Evolutionary conservation across 2,888 invertebrate genomes (phyloP).

Genomic region (Chirona hameri): DNA sequence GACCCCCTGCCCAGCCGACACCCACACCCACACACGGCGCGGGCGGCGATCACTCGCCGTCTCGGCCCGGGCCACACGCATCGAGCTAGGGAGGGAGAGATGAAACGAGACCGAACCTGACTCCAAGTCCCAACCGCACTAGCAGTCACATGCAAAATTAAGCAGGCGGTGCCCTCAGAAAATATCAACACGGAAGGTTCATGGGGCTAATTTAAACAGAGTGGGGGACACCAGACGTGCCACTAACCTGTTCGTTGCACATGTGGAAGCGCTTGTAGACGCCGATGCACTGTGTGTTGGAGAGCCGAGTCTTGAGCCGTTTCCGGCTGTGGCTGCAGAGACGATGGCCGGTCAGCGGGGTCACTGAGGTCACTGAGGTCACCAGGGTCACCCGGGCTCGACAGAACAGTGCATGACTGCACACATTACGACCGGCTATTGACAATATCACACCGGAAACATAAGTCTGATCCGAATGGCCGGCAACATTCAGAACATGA

Average conservation of each 20-base stretch:
- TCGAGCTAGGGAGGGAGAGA: background rate
- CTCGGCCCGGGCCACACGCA: background rate
- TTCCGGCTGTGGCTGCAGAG: background rate
- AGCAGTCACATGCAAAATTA: too few relatives aligned
- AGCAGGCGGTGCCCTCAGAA: background rate
- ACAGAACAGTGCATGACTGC: background rate
- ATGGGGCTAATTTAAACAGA: too few relatives aligned
- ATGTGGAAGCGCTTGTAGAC: constrained; percentile 71
- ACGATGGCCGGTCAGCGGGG: background rate
- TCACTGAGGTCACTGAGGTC: background rate
- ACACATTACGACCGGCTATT: background rate
- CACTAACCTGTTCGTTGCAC: constrained; percentile 70
- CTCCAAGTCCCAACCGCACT: too few relatives aligned
- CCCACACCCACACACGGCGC: too few relatives aligned
- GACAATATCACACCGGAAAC: background rate
- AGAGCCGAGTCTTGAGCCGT: background rate
- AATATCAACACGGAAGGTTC: background rate
- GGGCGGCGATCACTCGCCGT: background rate
- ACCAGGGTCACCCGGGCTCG: background rate
- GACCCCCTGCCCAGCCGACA: too few relatives aligned
- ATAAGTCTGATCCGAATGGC: too few relatives aligned
- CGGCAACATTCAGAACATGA: too few relatives aligned
- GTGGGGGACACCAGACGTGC: background rate
- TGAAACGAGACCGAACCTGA: background rate
- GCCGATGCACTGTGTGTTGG: constrained; percentile 58